Evolutionary conservation across 2,888 invertebrate genomes (phyloP).

Genomic region (Ennomos fuscantarius): DNA sequence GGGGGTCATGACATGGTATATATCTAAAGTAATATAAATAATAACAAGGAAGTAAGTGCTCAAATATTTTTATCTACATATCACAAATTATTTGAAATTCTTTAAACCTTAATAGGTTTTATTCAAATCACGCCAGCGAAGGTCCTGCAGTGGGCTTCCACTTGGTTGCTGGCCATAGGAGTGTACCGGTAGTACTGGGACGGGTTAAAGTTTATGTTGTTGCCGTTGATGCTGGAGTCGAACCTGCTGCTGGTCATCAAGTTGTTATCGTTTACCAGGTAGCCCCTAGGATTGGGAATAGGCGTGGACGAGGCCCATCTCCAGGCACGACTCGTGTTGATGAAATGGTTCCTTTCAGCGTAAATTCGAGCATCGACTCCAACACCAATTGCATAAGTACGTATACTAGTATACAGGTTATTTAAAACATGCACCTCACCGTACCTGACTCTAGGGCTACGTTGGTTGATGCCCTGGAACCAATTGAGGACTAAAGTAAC

Average conservation of each 20-base stretch:
- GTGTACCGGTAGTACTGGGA: constrained; percentile 18
- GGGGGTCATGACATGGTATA: too few species aligned
- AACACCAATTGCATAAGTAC: constrained; percentile 21
- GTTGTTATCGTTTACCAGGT: constrained; percentile 14
- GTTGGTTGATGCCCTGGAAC: constrained; percentile 23
- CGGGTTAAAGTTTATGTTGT: constrained; percentile 9
- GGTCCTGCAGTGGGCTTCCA: constrained; percentile 11
- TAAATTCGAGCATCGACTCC: constrained; percentile 11
- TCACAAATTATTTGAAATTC: too few species aligned
- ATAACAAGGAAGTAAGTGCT: too few species aligned
- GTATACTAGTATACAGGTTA: constrained; percentile 29
- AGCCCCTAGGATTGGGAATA: constrained; percentile 8
- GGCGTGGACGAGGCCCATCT: constrained; percentile 7
- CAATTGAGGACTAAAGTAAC: constrained; percentile 22
- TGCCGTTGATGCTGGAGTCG: constrained; percentile 9
- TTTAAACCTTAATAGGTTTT: too few species aligned
- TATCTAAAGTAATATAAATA: too few species aligned
- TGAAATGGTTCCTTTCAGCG: constrained; percentile 24
- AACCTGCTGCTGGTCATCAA: constrained; percentile 17
- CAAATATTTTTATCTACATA: too few species aligned
- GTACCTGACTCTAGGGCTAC: constrained; percentile 26
- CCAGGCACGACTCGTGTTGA: constrained; percentile 20
- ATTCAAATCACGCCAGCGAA: background rate
- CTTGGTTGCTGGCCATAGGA: constrained; percentile 4
- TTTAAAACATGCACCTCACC: constrained; percentile 28